Evolutionary conservation across 2,113 vertebrate genomes (phyloP), one percentile per base, ranked within the genome.

Genomic region (Himantopus leucocephalus): DNA sequence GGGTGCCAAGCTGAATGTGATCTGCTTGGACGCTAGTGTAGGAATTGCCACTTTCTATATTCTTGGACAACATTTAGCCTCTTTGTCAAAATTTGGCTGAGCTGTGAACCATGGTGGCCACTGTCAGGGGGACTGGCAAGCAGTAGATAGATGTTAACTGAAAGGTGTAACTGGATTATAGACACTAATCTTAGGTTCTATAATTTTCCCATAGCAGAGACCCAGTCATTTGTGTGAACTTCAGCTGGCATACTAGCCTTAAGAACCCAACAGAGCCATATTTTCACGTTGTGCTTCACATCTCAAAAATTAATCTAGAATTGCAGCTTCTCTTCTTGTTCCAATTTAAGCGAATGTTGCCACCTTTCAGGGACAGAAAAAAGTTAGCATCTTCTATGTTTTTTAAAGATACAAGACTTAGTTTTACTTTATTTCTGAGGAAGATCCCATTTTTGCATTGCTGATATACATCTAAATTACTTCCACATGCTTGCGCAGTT

Each of bases 401-500:
- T 72, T 56, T 74, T 35, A 59, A 62, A 77, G 6, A 62, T 10
- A 18, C 2, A 39, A 66, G 30, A 9, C 6, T 68, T 64, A 27
- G 20, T 66, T 91, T 76, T 72, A 53, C 7, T 18, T 83, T 30
- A 41, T 86, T 86, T 77, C 29, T 81, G 21, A 60, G 48, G 13
- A 70, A 60, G 41, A 43, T 91, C 5, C 13, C 5, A 7, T 32
- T 86, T 74, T 75, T 71, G 11, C 11, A 30, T 45, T 73, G 35
- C 23, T 74, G 24, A 30, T 59, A 23, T 17, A 56, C 32, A 73
- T 68, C 64, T 68, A 50, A 73, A 50, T 67, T 74, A 14, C 37
- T 92, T 84, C n/a, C 50, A 35, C 2, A 0, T 21, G 5, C 23
- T 63, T 6, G 1, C 18, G 12, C 37, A 2, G 0, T 60, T 91